phyloP scores from a whole-genome alignment of 2,113 vertebrate species.

The Hyaena hyaena region DNA sequence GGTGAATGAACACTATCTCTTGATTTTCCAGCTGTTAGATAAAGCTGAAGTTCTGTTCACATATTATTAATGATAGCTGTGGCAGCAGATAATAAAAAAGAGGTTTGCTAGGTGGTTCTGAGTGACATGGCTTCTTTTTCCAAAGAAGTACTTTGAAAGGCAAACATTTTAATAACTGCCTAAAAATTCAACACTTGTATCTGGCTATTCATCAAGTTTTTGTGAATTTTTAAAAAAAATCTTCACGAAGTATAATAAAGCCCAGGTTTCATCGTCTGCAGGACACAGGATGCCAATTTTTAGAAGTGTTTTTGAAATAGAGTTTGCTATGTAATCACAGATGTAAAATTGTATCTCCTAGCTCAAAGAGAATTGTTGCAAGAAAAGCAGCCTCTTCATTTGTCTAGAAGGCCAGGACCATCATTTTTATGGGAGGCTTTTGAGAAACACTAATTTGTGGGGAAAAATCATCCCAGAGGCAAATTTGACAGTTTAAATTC shows the following conservation, averaged over 20 bases:
- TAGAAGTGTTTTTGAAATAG: slow-evolving; percentile 35
- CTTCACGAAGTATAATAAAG: neutral
- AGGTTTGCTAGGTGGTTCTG: neutral
- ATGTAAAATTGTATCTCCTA: slow-evolving; percentile 48
- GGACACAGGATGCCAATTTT: slow-evolving; percentile 21
- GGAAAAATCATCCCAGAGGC: slow-evolving; percentile 49
- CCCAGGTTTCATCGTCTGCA: neutral
- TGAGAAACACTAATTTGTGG: slow-evolving; percentile 63
- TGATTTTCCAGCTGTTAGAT: neutral
- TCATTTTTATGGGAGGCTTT: slow-evolving; percentile 42
- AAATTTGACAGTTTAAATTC: slow-evolving; percentile 41
- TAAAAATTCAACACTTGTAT: slow-evolving; percentile 11
- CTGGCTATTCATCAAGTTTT: neutral
- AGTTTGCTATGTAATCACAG: slow-evolving; percentile 34
- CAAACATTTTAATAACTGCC: neutral
- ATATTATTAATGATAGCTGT: neutral
- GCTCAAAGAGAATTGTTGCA: slow-evolving; percentile 51
- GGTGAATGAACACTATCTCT: neutral
- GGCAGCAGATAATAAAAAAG: neutral
- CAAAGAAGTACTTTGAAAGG: neutral
- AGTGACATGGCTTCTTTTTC: neutral
- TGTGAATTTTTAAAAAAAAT: neutral
- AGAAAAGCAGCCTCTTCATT: slow-evolving; percentile 31
- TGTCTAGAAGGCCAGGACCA: slow-evolving; percentile 43
- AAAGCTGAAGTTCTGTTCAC: neutral